Base-by-base conservation (phyloP, 92 coral and sea anemone genomes). In the Epizoanthus stellaris region DNA sequence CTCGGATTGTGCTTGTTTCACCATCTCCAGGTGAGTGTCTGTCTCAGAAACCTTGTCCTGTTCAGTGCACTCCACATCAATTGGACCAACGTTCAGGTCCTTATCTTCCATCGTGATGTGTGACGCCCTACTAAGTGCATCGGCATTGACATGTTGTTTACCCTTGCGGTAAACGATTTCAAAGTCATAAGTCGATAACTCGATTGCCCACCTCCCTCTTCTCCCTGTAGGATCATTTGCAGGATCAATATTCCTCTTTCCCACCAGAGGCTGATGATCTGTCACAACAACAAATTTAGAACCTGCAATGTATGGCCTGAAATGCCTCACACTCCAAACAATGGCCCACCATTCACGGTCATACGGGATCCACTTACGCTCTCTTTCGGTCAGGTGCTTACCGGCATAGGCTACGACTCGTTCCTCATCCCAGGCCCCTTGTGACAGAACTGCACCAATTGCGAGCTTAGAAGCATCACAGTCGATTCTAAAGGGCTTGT, bases 281-380 rank as follows among this genome's bases (percentile, higher is more conserved):
- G 89, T 77, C 15, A 57, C 42, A 58, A 53, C 23, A 2, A 63
- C 59, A 9, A 86, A 67, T 3, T 30, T 45, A 19, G 53, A 1
- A 6, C 85, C 79, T 53, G 80, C 65, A 19, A 77, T 13, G 42
- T 86, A 86, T 25, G 69, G 69, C 25, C 85, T 47, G 61, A 86
- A 79, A 60, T 86, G 90, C 36, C 53, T 67, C 43, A 87, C 57
- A 72, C 70, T 87, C 70, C 61, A 76, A 16, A 61, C 59, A 16
- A 87, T 70, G 15, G 90, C 90, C 53, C 72, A 20, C 40, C 87
- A 86, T 21, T 70, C 90, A 8, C 90, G 61, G 73, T 87, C 90
- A 68, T 58, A 80, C 5, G 80, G 65, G 58, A 70, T 36, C 64
- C 75, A 82, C 25, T 61, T 86, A 54, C 76, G 58, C 72, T 87